These are phyloP conservation scores for Subanguina moxae DNA, from an alignment of 1,140 invertebrate genomes.

Conservation along the genomic window DNA sequence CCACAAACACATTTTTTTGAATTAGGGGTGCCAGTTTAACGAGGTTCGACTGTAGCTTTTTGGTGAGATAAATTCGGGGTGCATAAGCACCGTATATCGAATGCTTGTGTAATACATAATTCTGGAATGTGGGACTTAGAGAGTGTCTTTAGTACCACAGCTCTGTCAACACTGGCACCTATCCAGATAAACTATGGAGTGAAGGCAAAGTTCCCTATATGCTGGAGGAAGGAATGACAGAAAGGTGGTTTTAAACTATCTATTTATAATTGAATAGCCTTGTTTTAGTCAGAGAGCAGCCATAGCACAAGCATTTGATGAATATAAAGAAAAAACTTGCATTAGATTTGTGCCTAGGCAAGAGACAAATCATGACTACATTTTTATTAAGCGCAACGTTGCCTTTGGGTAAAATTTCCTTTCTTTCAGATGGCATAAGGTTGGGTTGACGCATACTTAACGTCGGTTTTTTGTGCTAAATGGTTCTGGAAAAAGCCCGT, in stretches of 20 bases:
- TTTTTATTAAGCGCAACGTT: conserved; percentile 58
- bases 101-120: no score
- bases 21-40: no score
- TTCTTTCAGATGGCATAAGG: not conserved
- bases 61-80: no score
- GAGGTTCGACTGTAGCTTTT: no score
- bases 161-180: conserved; percentile 54
- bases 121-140: not conserved
- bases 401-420: conserved; percentile 47
- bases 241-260: conserved; percentile 29
- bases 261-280: conserved; percentile 10
- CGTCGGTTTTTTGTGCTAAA: no score
- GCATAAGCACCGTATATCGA: no score
- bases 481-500: not conserved
- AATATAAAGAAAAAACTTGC: conserved; percentile 58
- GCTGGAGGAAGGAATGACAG: conserved; percentile 59
- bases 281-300: conserved; percentile 55
- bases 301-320: conserved; percentile 58
- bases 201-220: conserved; percentile 54
- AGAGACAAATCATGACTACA: conserved; percentile 54
- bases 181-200: conserved; percentile 56
- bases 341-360: conserved; percentile 54
- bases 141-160: conserved; percentile 52
- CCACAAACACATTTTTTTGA: no score
- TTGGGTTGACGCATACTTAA: no score